Percentiles rank a stretch among this genome's conserved stretches.
Conservation (phyloP, 1,140 invertebrate genomes). For the Idris sp. region DNA sequence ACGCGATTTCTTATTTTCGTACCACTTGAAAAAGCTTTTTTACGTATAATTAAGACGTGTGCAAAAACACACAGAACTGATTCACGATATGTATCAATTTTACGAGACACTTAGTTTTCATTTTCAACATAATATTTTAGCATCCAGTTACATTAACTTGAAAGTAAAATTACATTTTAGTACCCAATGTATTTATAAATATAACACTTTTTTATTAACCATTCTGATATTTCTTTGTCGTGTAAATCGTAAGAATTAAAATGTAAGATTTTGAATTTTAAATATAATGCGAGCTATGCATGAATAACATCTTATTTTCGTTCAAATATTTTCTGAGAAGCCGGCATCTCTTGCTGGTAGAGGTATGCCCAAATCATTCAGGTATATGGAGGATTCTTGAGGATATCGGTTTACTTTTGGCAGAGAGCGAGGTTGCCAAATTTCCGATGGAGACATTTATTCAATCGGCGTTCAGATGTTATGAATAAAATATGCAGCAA, state of each 20-base stretch:
- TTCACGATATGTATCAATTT: neutral
- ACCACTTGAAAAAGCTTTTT: slow-evolving; percentile 19
- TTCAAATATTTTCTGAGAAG: slow-evolving; percentile 14
- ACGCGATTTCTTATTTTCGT: slow-evolving; percentile 36
- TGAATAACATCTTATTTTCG: slow-evolving; percentile 5
- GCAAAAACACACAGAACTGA: slow-evolving; percentile 9
- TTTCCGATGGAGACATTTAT: slow-evolving; percentile 41
- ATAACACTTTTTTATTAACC: too few species aligned
- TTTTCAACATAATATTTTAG: too few species aligned
- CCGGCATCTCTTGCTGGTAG: neutral
- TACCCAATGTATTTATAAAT: too few species aligned
- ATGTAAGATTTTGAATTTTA: too few species aligned
- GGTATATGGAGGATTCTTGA: slow-evolving; percentile 57
- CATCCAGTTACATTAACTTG: too few species aligned
- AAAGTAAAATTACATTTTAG: too few species aligned
- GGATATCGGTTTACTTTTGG: slow-evolving; percentile 70
- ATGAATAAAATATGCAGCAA: too few species aligned
- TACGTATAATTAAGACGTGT: slow-evolving; percentile 9
- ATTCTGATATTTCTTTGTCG: too few species aligned
- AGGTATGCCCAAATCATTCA: slow-evolving; percentile 49
- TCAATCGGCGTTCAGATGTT: too few species aligned
- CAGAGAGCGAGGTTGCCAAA: slow-evolving; percentile 69
- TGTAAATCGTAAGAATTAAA: too few species aligned
- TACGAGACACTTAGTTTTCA: too few species aligned
- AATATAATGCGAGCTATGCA: too few species aligned